These are phyloP conservation scores for Cavia porcellus DNA, from an alignment of 2,113 vertebrate species.

Conservation along the genomic window DNA sequence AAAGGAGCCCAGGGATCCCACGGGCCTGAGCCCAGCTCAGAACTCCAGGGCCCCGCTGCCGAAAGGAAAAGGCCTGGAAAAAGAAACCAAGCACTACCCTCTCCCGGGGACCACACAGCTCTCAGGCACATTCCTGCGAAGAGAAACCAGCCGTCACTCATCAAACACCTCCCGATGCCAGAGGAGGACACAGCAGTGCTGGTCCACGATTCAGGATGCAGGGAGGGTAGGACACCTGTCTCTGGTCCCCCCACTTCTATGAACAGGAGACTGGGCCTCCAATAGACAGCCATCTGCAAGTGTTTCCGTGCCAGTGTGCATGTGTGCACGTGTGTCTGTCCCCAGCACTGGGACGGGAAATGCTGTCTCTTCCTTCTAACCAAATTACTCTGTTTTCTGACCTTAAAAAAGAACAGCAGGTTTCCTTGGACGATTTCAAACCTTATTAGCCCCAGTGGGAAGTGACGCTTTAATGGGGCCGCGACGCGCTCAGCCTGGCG, in stretches of 20 bases:
- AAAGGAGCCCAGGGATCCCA: background rate
- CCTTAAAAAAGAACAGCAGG: slow-evolving; percentile 77
- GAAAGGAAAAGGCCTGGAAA: background rate
- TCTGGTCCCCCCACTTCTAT: background rate
- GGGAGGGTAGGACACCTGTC: background rate
- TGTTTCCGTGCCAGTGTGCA: accelerated
- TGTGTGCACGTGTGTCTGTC: accelerated
- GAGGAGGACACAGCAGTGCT: background rate
- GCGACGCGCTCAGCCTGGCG: slow-evolving; percentile 57
- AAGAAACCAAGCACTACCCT: background rate
- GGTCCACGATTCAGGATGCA: too few species aligned
- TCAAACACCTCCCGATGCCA: background rate
- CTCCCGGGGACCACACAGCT: accelerated
- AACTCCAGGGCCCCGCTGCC: background rate
- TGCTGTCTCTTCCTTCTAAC: slow-evolving; percentile 69
- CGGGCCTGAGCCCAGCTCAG: background rate
- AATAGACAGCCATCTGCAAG: background rate
- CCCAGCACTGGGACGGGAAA: slow-evolving; percentile 49
- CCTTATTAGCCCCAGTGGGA: slow-evolving; percentile 64
- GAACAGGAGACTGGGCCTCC: background rate
- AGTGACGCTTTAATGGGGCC: slow-evolving; percentile 45
- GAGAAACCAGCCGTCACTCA: background rate
- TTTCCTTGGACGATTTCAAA: slow-evolving; percentile 56
- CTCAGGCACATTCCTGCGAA: background rate
- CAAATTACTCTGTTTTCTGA: slow-evolving; percentile 71